Evolutionary conservation across 2,797 vertebrate genomes (phyloP).

Genomic region (Rhodeus uyekii): DNA sequence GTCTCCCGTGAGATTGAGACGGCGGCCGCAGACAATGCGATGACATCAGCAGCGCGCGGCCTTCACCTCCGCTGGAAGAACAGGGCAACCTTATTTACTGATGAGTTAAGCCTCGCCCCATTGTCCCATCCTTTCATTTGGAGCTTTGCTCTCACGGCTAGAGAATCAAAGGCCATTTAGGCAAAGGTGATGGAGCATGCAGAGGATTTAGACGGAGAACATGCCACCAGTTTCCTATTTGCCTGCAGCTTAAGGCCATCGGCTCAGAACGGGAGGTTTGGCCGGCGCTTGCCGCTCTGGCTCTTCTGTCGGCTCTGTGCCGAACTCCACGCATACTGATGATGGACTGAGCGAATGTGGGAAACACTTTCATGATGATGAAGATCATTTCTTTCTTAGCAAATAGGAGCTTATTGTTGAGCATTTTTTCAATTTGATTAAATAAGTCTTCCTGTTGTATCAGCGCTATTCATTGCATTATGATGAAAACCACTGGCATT

Average conservation of each 20-base stretch:
- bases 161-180: conserved; percentile 87
- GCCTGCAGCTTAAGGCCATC: conserved; percentile 79
- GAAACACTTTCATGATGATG: background rate
- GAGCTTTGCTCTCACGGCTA: conserved; percentile 77
- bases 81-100: conserved; percentile 86
- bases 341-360: background rate
- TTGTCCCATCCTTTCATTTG: conserved; percentile 83
- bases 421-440: background rate
- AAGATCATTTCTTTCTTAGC: background rate
- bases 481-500: background rate
- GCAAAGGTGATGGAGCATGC: conserved; percentile 86
- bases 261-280: conserved; percentile 64
- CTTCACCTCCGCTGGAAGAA: conserved; percentile 74
- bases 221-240: conserved; percentile 84
- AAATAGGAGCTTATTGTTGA: background rate
- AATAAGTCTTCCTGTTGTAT: no score
- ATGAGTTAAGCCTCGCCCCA: conserved; percentile 84
- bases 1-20: background rate
- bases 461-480: background rate
- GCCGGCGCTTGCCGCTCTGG: background rate
- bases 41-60: conserved; percentile 88
- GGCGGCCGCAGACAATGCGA: conserved; percentile 75
- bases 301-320: background rate
- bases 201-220: conserved; percentile 83
- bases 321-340: background rate